Base-by-base conservation (phyloP, 64 coral and sea anemone species). In the Montipora capricornis region DNA sequence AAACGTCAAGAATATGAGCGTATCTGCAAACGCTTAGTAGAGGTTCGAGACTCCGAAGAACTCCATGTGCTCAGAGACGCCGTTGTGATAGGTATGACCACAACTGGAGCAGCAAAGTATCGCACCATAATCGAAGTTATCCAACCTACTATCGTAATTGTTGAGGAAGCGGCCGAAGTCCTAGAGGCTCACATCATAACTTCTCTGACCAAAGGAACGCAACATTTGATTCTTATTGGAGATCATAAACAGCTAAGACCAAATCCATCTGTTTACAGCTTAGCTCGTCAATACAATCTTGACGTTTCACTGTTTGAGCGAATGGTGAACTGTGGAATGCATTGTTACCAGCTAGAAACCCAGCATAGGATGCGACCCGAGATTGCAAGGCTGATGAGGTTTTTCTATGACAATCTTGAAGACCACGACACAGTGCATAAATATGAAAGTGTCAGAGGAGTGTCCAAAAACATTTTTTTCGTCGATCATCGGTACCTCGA, bases 101-200 rank as follows among this genome's bases (percentile, higher is more conserved):
- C 95, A 11, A 90, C 95, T 22, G 91, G 95, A 20, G 96, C 96
- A 16, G 96, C 96, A 68, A 98, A 92, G 49, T 98, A 95, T 26
- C 78, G 87, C 47, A 75, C 20, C 13, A 80, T 95, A 14, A 62
- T 98, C 37, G 91, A 98, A 76, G 62, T 80, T 64, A 90, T 98
- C 52, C 81, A 84, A 47, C 96, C 96, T 0, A 92, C 88, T 3
- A 81, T 98, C 37, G 90, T 95, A 8, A 87, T 98, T 53, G 88
- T 98, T 22, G 96, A 98, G 53, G 96, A 98, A 95, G 93, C 96
- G 46, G 96, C 96, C 44, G 96, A 98, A 80, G 96, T 98, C 5
- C 76, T 98, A 2, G 96, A 95, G 75, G 93, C 96, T 55, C 96
- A 98, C 55, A 95, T 98, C 76, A 78, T 98, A 37, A 95, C 96